Percentiles rank a stretch among this genome's conserved stretches.
phyloP scores from a whole-genome alignment of 1,140 invertebrate genomes.

The Drosophila littoralis region DNA sequence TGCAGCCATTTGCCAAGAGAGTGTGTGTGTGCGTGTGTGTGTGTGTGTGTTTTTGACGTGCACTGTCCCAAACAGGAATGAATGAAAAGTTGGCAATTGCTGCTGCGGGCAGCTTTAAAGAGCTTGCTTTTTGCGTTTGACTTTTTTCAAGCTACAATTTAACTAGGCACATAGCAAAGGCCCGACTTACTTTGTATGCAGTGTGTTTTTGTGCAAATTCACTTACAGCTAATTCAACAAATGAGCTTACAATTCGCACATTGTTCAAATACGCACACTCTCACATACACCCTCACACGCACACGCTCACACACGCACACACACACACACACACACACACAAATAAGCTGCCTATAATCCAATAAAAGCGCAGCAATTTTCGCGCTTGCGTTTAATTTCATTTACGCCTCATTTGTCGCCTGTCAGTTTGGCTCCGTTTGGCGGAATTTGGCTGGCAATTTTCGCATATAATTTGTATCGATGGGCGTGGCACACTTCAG shows the following conservation, averaged over 20 bases:
- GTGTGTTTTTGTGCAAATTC: slow-evolving; percentile 40
- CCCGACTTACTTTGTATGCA: slow-evolving; percentile 23
- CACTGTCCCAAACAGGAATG: slow-evolving; percentile 76
- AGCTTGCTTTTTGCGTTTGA: slow-evolving; percentile 27
- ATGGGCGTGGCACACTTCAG: not conserved
- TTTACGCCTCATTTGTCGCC: slow-evolving; percentile 76
- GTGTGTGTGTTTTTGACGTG: slow-evolving; percentile 62
- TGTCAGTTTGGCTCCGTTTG: slow-evolving; percentile 41
- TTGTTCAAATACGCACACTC: slow-evolving; percentile 36
- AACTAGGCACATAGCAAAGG: slow-evolving; percentile 27
- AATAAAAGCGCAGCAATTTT: slow-evolving; percentile 74
- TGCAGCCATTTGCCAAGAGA: slow-evolving; percentile 78
- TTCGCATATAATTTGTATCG: not conserved
- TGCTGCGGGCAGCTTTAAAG: slow-evolving; percentile 71
- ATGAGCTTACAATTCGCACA: slow-evolving; percentile 78
- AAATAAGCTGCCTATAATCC: slow-evolving; percentile 61
- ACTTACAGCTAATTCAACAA: slow-evolving; percentile 66
- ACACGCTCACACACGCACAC: slow-evolving; percentile 4
- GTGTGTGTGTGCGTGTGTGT: slow-evolving; percentile 13
- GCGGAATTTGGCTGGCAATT: slow-evolving; percentile 16
- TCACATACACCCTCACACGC: slow-evolving; percentile 9
- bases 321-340: slow-evolving; percentile 12
- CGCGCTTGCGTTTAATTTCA: slow-evolving; percentile 81
- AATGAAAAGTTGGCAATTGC: slow-evolving; percentile 67
- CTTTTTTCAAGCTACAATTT: slow-evolving; percentile 23